phyloP scores from a whole-genome alignment of 1,140 invertebrate species.

The Drosophila pruinosa region DNA sequence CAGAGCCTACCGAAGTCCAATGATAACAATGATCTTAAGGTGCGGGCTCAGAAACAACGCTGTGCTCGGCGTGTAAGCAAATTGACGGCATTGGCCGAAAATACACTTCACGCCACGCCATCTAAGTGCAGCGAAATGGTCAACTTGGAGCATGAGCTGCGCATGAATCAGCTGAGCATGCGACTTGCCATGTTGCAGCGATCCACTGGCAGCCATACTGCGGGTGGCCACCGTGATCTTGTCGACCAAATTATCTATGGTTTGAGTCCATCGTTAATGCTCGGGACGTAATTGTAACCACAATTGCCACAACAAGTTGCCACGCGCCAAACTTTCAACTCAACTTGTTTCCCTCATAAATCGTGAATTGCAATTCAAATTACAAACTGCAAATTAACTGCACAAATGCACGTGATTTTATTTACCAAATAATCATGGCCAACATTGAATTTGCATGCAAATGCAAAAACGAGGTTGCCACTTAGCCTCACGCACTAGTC shows the following conservation, averaged over 20 bases:
- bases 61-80: constrained; percentile 3
- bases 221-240: not conserved
- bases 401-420: constrained; percentile 1
- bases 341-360: not conserved
- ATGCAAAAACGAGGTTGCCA: not conserved
- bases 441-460: constrained; percentile 15
- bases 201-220: not conserved
- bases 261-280: constrained; percentile 19
- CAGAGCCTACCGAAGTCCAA: not conserved
- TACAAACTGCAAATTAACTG: constrained; percentile 3
- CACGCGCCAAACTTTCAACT: not conserved
- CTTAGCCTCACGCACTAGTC: not conserved
- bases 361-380: constrained; percentile 1
- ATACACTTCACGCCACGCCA: accelerated
- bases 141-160: constrained; percentile 12
- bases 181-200: not conserved
- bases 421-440: not conserved
- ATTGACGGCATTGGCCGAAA: not conserved
- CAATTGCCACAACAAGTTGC: not conserved
- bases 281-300: not conserved
- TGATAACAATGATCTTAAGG: not conserved
- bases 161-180: constrained; percentile 17
- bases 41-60: not conserved
- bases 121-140: not conserved
- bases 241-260: constrained; percentile 24